Evolutionary conservation across 2,113 vertebrate genomes (phyloP).

Genomic region (Triplophysa tibetana): DNA sequence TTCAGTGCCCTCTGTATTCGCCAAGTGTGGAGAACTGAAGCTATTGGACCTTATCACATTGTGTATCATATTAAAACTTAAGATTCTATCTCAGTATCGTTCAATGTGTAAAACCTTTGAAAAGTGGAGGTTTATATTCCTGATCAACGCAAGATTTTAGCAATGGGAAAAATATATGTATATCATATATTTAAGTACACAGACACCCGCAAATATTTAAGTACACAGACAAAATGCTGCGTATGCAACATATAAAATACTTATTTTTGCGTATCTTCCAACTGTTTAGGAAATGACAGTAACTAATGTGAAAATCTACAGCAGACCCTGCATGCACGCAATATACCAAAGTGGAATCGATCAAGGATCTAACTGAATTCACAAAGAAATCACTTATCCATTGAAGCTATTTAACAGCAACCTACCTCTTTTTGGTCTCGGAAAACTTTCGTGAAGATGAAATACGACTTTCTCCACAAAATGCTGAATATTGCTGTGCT

Average conservation of each 20-base stretch:
- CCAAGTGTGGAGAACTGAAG: too few species aligned
- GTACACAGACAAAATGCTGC: too few species aligned
- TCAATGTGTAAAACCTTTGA: too few species aligned
- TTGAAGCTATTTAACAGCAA: not conserved
- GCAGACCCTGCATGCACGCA: not conserved
- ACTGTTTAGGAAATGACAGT: not conserved
- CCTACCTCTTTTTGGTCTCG: constrained; percentile 93
- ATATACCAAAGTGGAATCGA: constrained; percentile 1
- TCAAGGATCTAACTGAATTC: not conserved
- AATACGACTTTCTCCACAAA: constrained; percentile 99
- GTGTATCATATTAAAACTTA: too few species aligned
- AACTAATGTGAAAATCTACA: not conserved
- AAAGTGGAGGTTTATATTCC: too few species aligned
- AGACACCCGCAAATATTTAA: too few species aligned
- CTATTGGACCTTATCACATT: too few species aligned
- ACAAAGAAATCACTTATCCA: not conserved
- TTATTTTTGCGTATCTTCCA: not conserved
- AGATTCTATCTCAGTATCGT: too few species aligned
- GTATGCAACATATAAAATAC: not conserved
- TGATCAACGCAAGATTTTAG: too few species aligned
- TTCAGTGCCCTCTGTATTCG: too few species aligned
- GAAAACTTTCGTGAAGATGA: constrained; percentile 98
- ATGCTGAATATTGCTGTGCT: constrained; percentile 98
- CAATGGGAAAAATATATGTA: too few species aligned
- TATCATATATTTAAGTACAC: too few species aligned